phyloP scores from a whole-genome alignment of 2,113 vertebrate genomes.

The Thalassoma bifasciatum region DNA sequence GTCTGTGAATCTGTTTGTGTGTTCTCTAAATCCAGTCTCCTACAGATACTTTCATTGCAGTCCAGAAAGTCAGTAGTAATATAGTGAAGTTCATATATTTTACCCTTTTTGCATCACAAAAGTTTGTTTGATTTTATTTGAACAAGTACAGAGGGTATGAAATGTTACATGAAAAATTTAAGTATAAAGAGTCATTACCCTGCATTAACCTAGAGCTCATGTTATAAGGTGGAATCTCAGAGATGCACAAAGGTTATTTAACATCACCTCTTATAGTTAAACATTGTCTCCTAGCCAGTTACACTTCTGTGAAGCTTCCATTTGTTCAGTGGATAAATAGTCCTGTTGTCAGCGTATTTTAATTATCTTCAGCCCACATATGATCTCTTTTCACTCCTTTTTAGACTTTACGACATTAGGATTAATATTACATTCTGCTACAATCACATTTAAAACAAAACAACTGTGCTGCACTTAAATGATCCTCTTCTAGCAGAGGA shows the following conservation, averaged over 20 bases:
- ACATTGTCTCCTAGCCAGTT: neutral
- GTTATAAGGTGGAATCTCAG: neutral
- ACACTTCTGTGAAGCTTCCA: neutral
- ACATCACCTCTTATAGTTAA: neutral
- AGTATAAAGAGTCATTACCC: no score
- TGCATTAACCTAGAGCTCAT: no score
- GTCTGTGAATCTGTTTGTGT: neutral
- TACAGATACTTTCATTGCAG: constrained; percentile 21
- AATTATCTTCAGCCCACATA: neutral
- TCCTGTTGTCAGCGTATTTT: neutral
- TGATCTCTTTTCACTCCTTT: no score
- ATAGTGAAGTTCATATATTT: constrained; percentile 18
- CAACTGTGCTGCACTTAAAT: neutral
- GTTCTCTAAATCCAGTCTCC: constrained; percentile 28
- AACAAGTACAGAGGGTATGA: neutral
- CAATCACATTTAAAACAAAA: neutral
- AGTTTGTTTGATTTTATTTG: neutral
- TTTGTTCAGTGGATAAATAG: neutral
- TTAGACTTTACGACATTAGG: no score
- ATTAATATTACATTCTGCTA: no score
- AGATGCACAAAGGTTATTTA: neutral
- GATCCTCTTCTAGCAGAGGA: neutral
- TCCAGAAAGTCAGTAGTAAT: constrained; percentile 4
- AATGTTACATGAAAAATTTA: neutral
- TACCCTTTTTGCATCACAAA: constrained; percentile 10